Base-by-base conservation (phyloP, 2,797 vertebrate species). In the Toxotes lorentzi region DNA sequence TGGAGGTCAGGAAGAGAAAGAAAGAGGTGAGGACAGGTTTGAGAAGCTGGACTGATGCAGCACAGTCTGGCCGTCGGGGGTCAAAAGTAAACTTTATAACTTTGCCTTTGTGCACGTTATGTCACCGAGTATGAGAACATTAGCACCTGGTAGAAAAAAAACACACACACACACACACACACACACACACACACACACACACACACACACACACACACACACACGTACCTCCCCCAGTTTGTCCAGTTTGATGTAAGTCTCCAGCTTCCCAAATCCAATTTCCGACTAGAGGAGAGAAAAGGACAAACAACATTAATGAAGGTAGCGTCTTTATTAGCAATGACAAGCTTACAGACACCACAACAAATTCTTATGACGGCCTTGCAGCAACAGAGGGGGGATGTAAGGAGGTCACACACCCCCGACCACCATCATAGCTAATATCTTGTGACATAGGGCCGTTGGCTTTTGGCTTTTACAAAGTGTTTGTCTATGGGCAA, bases 221-320 rank as follows among this genome's bases (percentile, higher is more conserved):
- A 35, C 12, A 78, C 92, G 2, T 92, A 98, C 97, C 96, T 98
- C 97, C 89, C 97, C 97, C 73, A 98, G 96, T 89, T 98, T 98
- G 94, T 98, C 97, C 92, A 98, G 95, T 94, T 98, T 98, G 93
- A 98, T 96, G 88, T 98, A 98, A 16, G 97, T 98, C 95, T 98
- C 97, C 95, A 98, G 96, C 95, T 98, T 98, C 75, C 97, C 97
- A 90, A 98, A 98, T 54, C 97, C 97, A 87, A 98, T 98, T 95
- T 98, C 97, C 82, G 97, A 98, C 97, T 98, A 87, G 63, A 86
- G 58, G 81, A 87, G 63, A 76, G 63, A 86, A 73, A 82, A 83
- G 66, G 72, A 89, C 87, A 88, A 79, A 74, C 43, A 43, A 56
- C 16, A 62, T 88, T 88, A 91, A 90, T 71, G 74, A 88, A 65